Evolutionary conservation across 2,797 vertebrate genomes (phyloP).

Genomic region (Chelmon rostratus): DNA sequence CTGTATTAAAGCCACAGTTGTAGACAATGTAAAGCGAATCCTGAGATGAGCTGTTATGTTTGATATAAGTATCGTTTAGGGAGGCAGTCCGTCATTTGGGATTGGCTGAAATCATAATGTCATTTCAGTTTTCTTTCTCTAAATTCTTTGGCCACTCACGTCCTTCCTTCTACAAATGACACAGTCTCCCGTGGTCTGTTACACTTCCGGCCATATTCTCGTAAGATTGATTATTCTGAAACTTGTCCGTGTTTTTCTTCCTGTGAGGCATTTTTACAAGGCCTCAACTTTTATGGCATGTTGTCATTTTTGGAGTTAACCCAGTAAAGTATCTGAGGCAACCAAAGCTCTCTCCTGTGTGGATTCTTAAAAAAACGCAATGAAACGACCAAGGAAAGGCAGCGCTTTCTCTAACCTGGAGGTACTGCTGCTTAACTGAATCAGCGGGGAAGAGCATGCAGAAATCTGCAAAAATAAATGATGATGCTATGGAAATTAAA

Average conservation of each 20-base stretch:
- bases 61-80: not conserved
- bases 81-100: slow-evolving; percentile 63
- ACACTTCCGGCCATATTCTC: slow-evolving; percentile 53
- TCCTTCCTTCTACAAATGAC: slow-evolving; percentile 47
- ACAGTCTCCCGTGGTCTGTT: slow-evolving; percentile 31
- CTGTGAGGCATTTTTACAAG: slow-evolving; percentile 48
- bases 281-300: slow-evolving; percentile 69
- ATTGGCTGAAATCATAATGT: slow-evolving; percentile 71
- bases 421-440: slow-evolving; percentile 2
- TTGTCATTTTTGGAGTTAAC: slow-evolving; percentile 70
- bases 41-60: not conserved
- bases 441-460: slow-evolving; percentile 4
- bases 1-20: not conserved
- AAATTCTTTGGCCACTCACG: slow-evolving; percentile 59
- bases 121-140: slow-evolving; percentile 69
- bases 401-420: slow-evolving; percentile 36
- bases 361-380: slow-evolving; percentile 12
- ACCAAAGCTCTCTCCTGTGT: slow-evolving; percentile 17
- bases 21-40: not conserved
- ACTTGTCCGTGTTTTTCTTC: slow-evolving; percentile 28
- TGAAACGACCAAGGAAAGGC: slow-evolving; percentile 51
- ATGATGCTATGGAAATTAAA: slow-evolving; percentile 20
- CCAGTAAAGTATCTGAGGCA: slow-evolving; percentile 55
- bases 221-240: slow-evolving; percentile 43
- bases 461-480: slow-evolving; percentile 7